phyloP scores from a whole-genome alignment of 2,113 vertebrate species.

The Murina feae region DNA sequence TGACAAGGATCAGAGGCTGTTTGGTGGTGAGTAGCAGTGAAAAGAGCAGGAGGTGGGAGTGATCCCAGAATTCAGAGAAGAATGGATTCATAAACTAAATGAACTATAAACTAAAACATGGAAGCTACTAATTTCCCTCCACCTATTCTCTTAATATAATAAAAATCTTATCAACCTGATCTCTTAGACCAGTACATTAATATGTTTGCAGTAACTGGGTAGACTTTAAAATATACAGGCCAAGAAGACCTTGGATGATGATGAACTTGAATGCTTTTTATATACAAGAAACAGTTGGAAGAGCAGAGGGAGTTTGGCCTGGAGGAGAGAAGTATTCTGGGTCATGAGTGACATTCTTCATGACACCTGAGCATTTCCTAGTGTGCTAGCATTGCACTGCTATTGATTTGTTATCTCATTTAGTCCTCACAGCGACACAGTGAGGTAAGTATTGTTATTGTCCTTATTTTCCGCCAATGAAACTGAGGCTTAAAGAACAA shows the following conservation, averaged over 20 bases:
- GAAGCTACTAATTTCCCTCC: neutral
- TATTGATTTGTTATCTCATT: fast-evolving
- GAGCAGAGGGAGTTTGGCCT: neutral
- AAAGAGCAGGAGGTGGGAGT: neutral
- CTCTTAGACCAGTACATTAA: neutral
- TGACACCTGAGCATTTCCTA: neutral
- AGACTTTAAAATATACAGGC: neutral
- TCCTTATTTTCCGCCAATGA: neutral
- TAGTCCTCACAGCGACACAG: neutral
- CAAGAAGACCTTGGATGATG: neutral
- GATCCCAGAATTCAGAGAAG: neutral
- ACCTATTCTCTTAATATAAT: neutral
- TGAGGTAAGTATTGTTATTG: neutral
- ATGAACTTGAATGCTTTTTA: neutral
- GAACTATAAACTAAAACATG: neutral
- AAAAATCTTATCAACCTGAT: neutral
- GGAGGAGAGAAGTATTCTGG: neutral
- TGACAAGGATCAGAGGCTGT: neutral
- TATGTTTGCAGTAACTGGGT: neutral
- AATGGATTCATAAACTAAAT: neutral
- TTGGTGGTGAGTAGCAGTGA: neutral
- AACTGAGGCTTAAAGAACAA: neutral
- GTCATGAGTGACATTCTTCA: neutral
- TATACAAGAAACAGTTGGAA: neutral
- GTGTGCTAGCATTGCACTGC: neutral